Conservation (phyloP, 2,888 invertebrate genomes). For the Campaea margaritaria region DNA sequence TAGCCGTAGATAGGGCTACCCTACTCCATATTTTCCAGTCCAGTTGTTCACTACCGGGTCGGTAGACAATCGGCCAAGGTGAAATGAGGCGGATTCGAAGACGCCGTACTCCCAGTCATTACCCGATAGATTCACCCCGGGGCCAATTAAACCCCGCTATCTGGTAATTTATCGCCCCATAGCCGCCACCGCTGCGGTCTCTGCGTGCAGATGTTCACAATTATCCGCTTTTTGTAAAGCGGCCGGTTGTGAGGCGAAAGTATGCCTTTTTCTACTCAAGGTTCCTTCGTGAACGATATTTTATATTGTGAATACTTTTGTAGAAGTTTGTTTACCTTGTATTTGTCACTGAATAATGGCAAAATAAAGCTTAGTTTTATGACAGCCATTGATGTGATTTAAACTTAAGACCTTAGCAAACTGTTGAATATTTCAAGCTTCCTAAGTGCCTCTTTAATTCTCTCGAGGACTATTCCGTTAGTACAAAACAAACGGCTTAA, state of each 20-base stretch:
- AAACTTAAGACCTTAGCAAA: background rate
- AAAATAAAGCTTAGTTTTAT: no score
- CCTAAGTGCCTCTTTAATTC: no score
- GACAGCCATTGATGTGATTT: background rate
- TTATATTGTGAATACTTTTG: no score
- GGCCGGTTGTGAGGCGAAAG: slow-evolving; percentile 28
- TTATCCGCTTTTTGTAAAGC: slow-evolving; percentile 58
- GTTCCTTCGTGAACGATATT: no score
- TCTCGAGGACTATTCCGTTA: no score
- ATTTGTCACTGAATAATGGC: no score
- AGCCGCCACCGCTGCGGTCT: slow-evolving; percentile 43
- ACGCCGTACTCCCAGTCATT: slow-evolving; percentile 1
- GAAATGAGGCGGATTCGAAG: slow-evolving; percentile 10
- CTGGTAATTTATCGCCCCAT: slow-evolving; percentile 58
- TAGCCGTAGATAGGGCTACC: background rate
- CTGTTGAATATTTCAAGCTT: no score
- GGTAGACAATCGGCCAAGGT: slow-evolving; percentile 1
- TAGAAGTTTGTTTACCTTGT: no score
- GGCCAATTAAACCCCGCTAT: slow-evolving; percentile 50
- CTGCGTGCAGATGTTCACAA: slow-evolving; percentile 73
- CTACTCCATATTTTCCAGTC: background rate
- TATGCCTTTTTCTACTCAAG: slow-evolving; percentile 13
- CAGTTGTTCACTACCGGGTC: background rate
- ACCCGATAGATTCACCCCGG: slow-evolving; percentile 29
- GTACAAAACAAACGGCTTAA: no score